Conservation (phyloP, 2,888 invertebrate species). For the Siphlonurus alternatus region DNA sequence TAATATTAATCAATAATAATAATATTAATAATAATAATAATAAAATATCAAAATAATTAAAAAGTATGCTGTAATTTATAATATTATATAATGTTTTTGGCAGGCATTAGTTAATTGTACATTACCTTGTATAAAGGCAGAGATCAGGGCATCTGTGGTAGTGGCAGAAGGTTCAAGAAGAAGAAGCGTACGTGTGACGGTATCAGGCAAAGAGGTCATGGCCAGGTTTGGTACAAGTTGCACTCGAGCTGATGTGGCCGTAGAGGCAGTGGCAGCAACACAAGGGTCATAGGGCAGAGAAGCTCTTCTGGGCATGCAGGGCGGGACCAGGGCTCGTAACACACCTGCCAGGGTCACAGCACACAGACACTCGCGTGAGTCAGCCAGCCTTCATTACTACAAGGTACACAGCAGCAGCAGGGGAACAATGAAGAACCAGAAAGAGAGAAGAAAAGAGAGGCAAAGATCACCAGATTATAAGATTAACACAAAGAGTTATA, state of each 20-base stretch:
- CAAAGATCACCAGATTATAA: too few relatives aligned
- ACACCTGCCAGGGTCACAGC: slow-evolving; percentile 15
- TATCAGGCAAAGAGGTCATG: too few relatives aligned
- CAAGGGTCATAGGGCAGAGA: slow-evolving; percentile 24
- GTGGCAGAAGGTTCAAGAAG: not conserved
- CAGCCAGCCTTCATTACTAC: too few relatives aligned
- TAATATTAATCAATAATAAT: too few relatives aligned
- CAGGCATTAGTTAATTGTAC: too few relatives aligned
- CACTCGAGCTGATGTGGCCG: slow-evolving; percentile 48
- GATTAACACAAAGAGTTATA: too few relatives aligned
- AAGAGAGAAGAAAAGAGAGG: not conserved
- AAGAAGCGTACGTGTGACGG: not conserved
- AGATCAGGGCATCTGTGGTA: not conserved
- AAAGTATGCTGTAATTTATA: too few relatives aligned
- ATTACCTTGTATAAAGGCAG: not conserved
- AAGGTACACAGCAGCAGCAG: not conserved
- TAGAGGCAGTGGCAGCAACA: slow-evolving; percentile 50
- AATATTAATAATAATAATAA: too few relatives aligned
- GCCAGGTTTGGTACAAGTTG: too few relatives aligned
- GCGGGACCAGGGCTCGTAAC: slow-evolving; percentile 10
- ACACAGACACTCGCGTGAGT: too few relatives aligned
- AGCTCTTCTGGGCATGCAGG: slow-evolving; percentile 16
- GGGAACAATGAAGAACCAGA: not conserved
- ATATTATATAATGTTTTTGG: too few relatives aligned
- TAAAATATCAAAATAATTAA: too few relatives aligned